Base-by-base conservation (phyloP, 2,797 vertebrate genomes). In the Hirundo rustica region DNA sequence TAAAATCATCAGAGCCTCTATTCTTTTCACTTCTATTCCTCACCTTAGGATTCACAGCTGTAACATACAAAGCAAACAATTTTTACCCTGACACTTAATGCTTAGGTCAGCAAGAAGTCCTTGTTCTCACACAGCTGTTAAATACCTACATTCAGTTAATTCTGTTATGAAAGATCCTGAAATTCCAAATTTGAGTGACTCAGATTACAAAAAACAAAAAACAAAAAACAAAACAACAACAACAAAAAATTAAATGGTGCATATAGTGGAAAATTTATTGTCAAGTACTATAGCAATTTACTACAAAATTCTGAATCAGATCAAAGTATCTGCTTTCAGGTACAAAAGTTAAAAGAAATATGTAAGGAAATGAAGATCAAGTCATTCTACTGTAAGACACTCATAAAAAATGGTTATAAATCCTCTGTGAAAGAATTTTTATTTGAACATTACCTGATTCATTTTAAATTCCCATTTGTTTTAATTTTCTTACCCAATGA, bases 391-490 rank as follows among this genome's bases (percentile, higher is more conserved):
- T 75, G 13, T 51, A 58, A 80, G 12, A 44, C 8, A 17, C 57
- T 90, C 2, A 29, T 60, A 22, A 85, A n/a, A 74, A 85, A 64
- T 10, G 4, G 5, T 66, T 81, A 42, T 60, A 87, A 92, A 71
- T 87, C 44, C 21, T n/a, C n/a, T 50, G 13, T 26, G 40, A 86
- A 83, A 85, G 7, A 84, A 29, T 75, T 90, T 90, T 84, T 8
- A 70, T 85, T 85, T 79, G 7, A 84, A 61, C 27, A 50, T 67
- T 45, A 62, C 40, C 16, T 34, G 55, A 55, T 81, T 81, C 0
- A 40, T 65, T 91, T 84, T 16, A 73, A 78, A 75, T 88, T 84
- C 78, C 53, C 12, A 36, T 68, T 84, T 68, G 4, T 68, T 90
- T 77, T 81, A 47, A 54, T 79, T 82, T 84, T 55, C 34, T 68